These are phyloP conservation scores for Peromyscus leucopus DNA, from an alignment of 2,113 vertebrate genomes.

Conservation along the genomic window DNA sequence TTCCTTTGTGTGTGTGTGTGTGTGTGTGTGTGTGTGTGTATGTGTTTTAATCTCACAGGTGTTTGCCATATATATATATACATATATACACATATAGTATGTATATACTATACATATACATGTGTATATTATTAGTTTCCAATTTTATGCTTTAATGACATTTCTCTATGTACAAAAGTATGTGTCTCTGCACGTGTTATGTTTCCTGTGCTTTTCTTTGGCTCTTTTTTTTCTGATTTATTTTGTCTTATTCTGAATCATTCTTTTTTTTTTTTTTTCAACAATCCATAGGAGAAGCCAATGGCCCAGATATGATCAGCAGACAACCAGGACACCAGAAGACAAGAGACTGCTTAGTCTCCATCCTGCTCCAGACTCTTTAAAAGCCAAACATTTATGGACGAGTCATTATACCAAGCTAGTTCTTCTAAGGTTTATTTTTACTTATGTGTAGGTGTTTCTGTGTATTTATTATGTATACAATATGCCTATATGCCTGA, in stretches of 20 bases:
- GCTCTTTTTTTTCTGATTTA: no score
- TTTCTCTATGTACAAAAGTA: not conserved
- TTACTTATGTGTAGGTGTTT: not conserved
- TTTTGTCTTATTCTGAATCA: not conserved
- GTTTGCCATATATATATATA: no score
- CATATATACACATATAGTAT: no score
- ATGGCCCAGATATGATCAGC: not conserved
- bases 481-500: no score
- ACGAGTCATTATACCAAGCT: not conserved
- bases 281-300: not conserved
- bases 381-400: not conserved
- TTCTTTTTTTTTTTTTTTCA: no score
- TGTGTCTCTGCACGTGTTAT: not conserved
- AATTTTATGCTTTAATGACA: not conserved
- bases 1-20: not conserved
- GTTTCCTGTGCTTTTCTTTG: not conserved
- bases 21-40: no score
- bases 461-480: no score
- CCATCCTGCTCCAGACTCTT: not conserved
- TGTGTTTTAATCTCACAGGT: no score
- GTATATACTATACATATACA: no score
- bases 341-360: not conserved
- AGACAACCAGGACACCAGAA: not conserved
- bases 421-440: not conserved
- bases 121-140: no score